These are phyloP conservation scores for Centruroides vittatus DNA, from an alignment of 1,140 invertebrate genomes.

Conservation along the genomic window DNA sequence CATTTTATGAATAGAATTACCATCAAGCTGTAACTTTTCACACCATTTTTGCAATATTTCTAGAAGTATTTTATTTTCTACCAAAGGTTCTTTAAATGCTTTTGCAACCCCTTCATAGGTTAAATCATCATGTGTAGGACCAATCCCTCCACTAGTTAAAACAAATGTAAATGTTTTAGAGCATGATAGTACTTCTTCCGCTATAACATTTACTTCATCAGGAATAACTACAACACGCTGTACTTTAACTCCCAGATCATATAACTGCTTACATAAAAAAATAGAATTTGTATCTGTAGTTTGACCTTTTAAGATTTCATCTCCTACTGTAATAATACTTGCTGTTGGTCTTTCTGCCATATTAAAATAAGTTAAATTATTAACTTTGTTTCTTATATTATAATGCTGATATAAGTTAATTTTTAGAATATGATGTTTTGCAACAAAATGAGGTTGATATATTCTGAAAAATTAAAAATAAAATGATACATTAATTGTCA, in stretches of 20 bases:
- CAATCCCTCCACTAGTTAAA: conserved; percentile 63
- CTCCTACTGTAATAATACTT: conserved; percentile 51
- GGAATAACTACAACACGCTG: conserved; percentile 52
- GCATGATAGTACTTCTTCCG: conserved; percentile 47
- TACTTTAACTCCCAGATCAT: conserved; percentile 48
- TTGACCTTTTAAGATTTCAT: conserved; percentile 73
- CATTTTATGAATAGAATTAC: conserved; percentile 34
- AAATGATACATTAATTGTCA: too few species aligned
- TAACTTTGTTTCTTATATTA: too few species aligned
- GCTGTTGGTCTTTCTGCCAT: conserved; percentile 15
- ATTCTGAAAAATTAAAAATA: too few species aligned
- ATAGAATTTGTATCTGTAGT: conserved; percentile 56
- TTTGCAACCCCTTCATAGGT: conserved; percentile 62
- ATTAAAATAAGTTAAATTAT: neutral
- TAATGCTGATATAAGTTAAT: too few species aligned
- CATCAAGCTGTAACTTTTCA: conserved; percentile 24
- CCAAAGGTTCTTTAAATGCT: conserved; percentile 47
- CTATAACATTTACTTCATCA: conserved; percentile 53
- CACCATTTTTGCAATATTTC: conserved; percentile 36
- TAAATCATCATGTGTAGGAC: conserved; percentile 71
- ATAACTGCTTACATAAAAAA: conserved; percentile 48
- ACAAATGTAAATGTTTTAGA: conserved; percentile 46
- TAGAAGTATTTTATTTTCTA: conserved; percentile 42
- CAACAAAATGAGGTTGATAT: too few species aligned
- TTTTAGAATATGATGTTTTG: too few species aligned